Base-by-base conservation (phyloP, 2,797 vertebrate genomes). In the Mastacembelus armatus region DNA sequence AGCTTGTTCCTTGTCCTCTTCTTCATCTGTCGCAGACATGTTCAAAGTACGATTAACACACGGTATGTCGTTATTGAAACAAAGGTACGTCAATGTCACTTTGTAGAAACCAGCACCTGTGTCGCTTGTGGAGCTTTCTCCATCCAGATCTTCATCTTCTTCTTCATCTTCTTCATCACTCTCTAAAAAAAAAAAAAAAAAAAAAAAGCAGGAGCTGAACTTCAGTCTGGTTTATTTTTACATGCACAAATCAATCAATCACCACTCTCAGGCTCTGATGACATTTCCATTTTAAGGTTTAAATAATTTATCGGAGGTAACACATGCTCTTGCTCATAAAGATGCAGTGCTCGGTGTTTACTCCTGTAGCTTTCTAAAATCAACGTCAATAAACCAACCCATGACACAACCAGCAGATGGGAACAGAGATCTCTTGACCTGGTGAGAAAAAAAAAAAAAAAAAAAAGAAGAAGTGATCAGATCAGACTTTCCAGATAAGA, bases 351-450 rank as follows among this genome's bases (percentile, higher is more conserved):
- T 45, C 19, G 2, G 21, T 16, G 1, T 21, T 2, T n/a, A 10
- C 19, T 15, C 3, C n/a, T 4, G 0, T 9, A 62, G 27, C 21
- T 45, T 35, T 16, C 32, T 30, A 16, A 49, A 54, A 38, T 30
- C 2, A 1, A 7, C 1, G 10, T 24, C 51, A 40, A 10, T 14
- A 43, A 54, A 80, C 85, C 62, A 32, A 92, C 91, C 78, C 83
- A 67, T 27, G 12, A 2, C 19, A 9, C 3, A 49, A 35, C 18
- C 5, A 24, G 29, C 49, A 14, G 15, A 9, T 0, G 24, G 5
- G 48, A 78, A 70, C 35, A 56, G 7, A 0, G 8, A 7, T 52
- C 42, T 86, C 54, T 52, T 81, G 29, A 10, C 35, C 92, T 90
- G 47, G 3, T 1, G 55, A 42, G 24, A 49, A 47, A 16, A 61